Base-by-base conservation (phyloP, 2,797 vertebrate species). In the Mus caroli region DNA sequence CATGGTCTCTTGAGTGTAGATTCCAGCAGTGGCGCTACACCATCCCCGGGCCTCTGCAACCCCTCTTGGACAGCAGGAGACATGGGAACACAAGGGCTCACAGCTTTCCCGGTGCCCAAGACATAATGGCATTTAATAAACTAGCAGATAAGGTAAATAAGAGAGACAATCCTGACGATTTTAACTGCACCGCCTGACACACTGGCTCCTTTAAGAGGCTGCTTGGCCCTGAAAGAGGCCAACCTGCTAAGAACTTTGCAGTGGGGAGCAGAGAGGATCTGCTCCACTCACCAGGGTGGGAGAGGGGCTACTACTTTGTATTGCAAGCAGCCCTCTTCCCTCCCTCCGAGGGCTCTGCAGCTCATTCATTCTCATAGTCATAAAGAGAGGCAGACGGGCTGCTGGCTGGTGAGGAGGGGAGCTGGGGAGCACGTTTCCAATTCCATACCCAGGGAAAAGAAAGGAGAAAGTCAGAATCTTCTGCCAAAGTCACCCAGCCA, bases 61-160 rank as follows among this genome's bases (percentile, higher is more conserved):
- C 28, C 11, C 8, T 50, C 73, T 91, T 37, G 40, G 43, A 52
- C 56, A 78, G 13, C 19, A 96, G 77, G n/a, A 91, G 82, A 50
- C 34, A 82, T 76, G n/a, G 20, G 69, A 60, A 77, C n/a, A 17
- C 58, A 12, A 56, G 43, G 28, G 43, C 84, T 92, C 76, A 40
- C 83, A 52, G 24, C 46, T 83, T 58, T 82, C 62, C 89, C 15
- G 14, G 0, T 1, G n/a, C 9, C 54, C 46, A 54, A n/a, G 43
- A 3, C 96, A 94, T 92, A 83, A 93, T 6, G 62, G 78, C 82
- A 83, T 96, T 94, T 96, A 96, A 96, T 96, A 92, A 96, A 92
- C 92, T 73, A 94, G 94, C 88, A 77, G 85, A 93, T 77, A 56
- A 95, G 34, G 93, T 83, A 73, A 96, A 93, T 86, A 91, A 88